A percentile compares a stretch with the other conserved stretches of the same genome.
Evolutionary conservation across 2,888 invertebrate species (phyloP).

Genomic region (Sericinus montela): DNA sequence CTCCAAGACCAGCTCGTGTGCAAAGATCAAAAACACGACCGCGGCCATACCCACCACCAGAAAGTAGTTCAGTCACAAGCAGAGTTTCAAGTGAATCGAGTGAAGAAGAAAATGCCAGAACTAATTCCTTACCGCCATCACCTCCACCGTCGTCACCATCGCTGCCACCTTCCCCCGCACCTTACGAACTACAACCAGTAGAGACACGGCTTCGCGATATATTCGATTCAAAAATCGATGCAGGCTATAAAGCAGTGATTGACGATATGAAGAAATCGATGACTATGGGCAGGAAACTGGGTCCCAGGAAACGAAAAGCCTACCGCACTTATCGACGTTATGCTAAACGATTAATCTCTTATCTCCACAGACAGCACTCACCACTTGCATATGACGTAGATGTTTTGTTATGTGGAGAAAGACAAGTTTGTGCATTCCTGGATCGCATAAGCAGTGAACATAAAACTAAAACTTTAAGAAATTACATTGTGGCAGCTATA

Average conservation of each 20-base stretch:
- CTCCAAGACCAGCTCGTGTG: conserved; percentile 61
- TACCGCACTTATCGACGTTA: conserved; percentile 72
- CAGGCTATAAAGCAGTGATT: conserved; percentile 76
- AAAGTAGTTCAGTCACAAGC: conserved; percentile 49
- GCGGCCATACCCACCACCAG: conserved; percentile 59
- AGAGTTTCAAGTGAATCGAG: conserved; percentile 69
- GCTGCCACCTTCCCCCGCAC: conserved; percentile 64
- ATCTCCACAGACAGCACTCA: conserved; percentile 70
- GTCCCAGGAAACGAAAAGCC: conserved; percentile 67
- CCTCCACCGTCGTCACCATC: conserved; percentile 71
- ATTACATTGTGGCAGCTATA: conserved; percentile 73
- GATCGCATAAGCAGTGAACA: conserved; percentile 70
- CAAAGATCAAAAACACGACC: conserved; percentile 57
- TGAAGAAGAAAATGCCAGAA: conserved; percentile 67
- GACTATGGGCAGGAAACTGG: conserved; percentile 70
- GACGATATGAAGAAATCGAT: conserved; percentile 78
- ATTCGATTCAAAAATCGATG: conserved; percentile 73
- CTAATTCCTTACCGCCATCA: conserved; percentile 58
- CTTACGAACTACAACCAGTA: conserved; percentile 67
- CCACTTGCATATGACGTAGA: conserved; percentile 74
- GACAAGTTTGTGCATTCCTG: conserved; percentile 69
- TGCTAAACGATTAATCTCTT: conserved; percentile 69
- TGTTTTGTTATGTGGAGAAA: conserved; percentile 66
- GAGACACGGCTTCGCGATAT: conserved; percentile 69
- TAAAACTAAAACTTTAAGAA: conserved; percentile 70